phyloP scores from a whole-genome alignment of 1,140 invertebrate species.

The Brachionus angularis region DNA sequence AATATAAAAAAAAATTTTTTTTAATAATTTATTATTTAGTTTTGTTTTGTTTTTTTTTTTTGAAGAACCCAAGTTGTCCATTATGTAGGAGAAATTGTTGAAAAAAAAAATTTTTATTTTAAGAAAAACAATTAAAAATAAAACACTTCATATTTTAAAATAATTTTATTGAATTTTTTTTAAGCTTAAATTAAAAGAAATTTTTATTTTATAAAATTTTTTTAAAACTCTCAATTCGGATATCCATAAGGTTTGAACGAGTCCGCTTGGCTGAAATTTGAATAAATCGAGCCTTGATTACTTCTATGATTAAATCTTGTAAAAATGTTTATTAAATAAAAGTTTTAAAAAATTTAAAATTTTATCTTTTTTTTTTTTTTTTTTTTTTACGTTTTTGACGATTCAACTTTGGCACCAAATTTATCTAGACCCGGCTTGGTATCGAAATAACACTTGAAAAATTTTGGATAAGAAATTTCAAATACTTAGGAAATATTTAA shows the following conservation, averaged over 20 bases:
- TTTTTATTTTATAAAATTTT: neutral
- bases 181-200: neutral
- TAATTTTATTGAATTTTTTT: no score
- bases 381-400: neutral
- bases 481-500: neutral
- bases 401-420: conserved; percentile 35
- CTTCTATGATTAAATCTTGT: conserved; percentile 11
- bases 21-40: neutral
- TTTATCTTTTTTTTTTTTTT: no score
- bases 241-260: conserved; percentile 22
- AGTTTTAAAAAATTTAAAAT: no score
- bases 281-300: neutral
- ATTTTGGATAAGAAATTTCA: neutral
- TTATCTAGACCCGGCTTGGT: neutral
- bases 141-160: no score
- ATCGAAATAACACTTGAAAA: conserved; percentile 15
- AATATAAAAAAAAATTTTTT: neutral
- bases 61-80: neutral
- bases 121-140: no score
- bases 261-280: neutral
- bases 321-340: neutral
- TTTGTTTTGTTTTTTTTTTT: neutral
- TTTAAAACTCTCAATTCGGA: conserved; percentile 1
- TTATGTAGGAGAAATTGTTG: neutral
- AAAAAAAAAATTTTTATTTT: no score